These are phyloP conservation scores for Istiophorus platypterus DNA, from an alignment of 2,113 vertebrate species.

Conservation along the genomic window DNA sequence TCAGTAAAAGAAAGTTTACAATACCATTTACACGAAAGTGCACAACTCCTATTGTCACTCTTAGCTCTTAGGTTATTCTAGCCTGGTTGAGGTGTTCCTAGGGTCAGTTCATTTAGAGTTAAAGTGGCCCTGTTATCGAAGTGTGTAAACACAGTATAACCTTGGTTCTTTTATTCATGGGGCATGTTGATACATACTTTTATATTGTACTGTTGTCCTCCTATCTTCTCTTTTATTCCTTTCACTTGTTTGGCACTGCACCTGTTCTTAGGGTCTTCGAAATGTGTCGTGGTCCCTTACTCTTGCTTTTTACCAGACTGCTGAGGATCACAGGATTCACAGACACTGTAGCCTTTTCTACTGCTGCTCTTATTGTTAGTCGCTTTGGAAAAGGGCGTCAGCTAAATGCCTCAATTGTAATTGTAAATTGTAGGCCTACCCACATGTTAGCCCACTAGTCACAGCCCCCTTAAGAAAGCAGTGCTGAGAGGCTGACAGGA, in stretches of 20 bases:
- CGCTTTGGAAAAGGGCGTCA: slow-evolving; percentile 62
- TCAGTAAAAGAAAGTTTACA: not conserved
- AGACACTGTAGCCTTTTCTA: slow-evolving; percentile 42
- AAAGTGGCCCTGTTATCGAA: not conserved
- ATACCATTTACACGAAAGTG: not conserved
- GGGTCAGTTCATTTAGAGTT: not conserved
- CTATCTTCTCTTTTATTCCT: slow-evolving; percentile 20
- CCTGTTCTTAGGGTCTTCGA: slow-evolving; percentile 53
- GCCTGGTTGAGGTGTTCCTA: not conserved
- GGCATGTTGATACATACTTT: slow-evolving; percentile 21
- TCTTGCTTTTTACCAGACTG: slow-evolving; percentile 37
- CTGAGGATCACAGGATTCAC: slow-evolving; percentile 67
- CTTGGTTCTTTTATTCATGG: slow-evolving; percentile 9
- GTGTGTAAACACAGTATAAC: slow-evolving; percentile 12
- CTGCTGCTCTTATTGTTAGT: slow-evolving; percentile 66
- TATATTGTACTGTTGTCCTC: slow-evolving; percentile 20
- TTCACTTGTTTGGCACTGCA: slow-evolving; percentile 32
- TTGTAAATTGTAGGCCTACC: slow-evolving; percentile 74
- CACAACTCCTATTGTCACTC: not conserved
- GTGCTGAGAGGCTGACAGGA: slow-evolving; percentile 67
- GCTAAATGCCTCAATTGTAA: slow-evolving; percentile 77
- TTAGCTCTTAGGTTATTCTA: not conserved
- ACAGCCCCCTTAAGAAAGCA: slow-evolving; percentile 68
- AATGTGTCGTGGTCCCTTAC: slow-evolving; percentile 18
- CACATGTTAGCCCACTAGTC: slow-evolving; percentile 73